Evolutionary conservation across 2,113 vertebrate genomes (phyloP), one percentile per base, ranked within the genome.

Genomic region (Kryptolebias marmoratus): DNA sequence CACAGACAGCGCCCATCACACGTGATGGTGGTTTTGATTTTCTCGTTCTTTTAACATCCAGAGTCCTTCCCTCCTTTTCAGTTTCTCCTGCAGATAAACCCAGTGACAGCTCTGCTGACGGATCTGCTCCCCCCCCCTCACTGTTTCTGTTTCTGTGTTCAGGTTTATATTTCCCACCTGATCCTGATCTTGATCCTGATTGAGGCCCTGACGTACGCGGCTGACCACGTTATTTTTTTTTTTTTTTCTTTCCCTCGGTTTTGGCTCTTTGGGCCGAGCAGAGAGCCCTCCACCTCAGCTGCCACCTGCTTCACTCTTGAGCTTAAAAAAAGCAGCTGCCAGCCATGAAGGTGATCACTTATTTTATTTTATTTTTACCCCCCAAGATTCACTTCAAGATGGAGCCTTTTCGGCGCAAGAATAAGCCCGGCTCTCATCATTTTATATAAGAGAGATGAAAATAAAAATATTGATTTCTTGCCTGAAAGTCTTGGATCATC

Each of bases 271-370:
- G 45, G 52, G 68, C 70, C 11, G 53, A 32, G 71, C 77, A 62
- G 68, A 28, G 52, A 68, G 60, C 44, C 39, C 27, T 32, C 8
- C 4, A 28, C 80, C 79, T 70, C n/a, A 72, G 70, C 72, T 72
- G 71, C 52, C 54, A 39, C 72, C 68, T n/a, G 49, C 60, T 64
- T 74, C 68, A 63, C 61, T 74, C 58, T 73, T 15, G 8, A 27
- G n/a, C 55, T 53, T 44, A 59, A 53, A 76, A 22, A 82, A 87
- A 70, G 39, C 74, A 74, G 66, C 78, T 86, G 77, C 55, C 68
- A 74, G 63, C 49, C 68, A 64, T 11, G 45, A 64, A 83, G 71
- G 80, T n/a, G 59, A 84, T 88, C 28, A 18, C 80, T 85, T 63
- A 22, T 22, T 22, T 22, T 22, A 22, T 22, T 22, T 22, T 22